These are phyloP conservation scores for Rhea pennata DNA, from an alignment of 2,113 vertebrate species.

Conservation along the genomic window DNA sequence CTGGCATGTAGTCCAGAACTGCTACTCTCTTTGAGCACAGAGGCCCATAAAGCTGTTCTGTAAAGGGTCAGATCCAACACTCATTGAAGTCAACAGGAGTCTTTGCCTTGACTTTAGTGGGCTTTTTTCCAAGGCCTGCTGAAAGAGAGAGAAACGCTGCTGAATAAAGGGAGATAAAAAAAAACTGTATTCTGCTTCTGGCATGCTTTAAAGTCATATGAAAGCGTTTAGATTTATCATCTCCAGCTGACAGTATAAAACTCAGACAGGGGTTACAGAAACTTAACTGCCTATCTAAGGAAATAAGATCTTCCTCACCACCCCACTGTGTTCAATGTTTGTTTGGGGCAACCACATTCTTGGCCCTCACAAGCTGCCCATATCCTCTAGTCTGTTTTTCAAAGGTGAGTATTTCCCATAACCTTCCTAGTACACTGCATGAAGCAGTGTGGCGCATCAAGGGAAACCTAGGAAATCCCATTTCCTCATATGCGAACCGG, in stretches of 20 bases:
- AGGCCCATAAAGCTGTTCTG: not conserved
- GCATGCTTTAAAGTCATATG: not conserved
- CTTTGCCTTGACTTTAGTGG: not conserved
- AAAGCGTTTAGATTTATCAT: constrained; percentile 1
- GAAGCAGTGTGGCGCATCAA: not conserved
- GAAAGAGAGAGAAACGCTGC: not conserved
- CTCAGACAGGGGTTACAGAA: not conserved
- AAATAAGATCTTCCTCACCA: not conserved
- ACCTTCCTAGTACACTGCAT: accelerated
- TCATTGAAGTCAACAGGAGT: not conserved
- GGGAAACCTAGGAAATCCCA: not conserved
- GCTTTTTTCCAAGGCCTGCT: not conserved
- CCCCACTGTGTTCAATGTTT: not conserved
- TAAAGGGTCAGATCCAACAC: not conserved
- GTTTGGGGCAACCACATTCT: not conserved
- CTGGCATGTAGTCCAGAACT: not conserved
- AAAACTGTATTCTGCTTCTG: not conserved
- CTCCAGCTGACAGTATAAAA: constrained; percentile 6
- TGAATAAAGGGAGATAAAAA: not conserved
- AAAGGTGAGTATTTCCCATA: not conserved
- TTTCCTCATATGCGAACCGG: not conserved
- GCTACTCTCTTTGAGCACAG: accelerated
- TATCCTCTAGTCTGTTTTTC: not conserved
- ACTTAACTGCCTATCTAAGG: not conserved
- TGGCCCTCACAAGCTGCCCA: not conserved